Conservation (phyloP, 64 coral and sea anemone species). For the Actinia tenebrosa region DNA sequence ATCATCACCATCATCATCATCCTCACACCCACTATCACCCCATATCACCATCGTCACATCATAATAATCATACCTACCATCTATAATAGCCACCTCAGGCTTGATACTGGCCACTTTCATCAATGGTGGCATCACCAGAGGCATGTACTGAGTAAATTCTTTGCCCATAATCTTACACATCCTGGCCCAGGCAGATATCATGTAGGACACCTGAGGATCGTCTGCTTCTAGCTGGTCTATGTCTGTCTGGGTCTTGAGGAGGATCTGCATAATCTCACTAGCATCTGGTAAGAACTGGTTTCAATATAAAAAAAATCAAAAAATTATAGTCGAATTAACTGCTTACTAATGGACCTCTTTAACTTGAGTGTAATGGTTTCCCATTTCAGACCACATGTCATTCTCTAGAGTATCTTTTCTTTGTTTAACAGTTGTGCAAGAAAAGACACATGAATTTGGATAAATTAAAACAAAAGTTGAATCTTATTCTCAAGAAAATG, state of each 20-base stretch:
- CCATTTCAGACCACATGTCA: no score
- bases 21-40: background rate
- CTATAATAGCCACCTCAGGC: slow-evolving; percentile 95
- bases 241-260: slow-evolving; percentile 94
- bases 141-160: slow-evolving; percentile 91
- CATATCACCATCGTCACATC: background rate
- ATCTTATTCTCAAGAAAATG: no score
- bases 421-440: no score
- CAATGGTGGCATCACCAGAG: slow-evolving; percentile 91
- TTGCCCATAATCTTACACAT: slow-evolving; percentile 98
- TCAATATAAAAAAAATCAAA: no score
- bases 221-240: slow-evolving; percentile 90
- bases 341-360: no score
- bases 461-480: no score
- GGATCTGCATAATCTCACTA: slow-evolving; percentile 87
- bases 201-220: slow-evolving; percentile 98
- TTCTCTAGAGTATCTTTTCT: no score
- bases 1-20: background rate
- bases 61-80: slow-evolving; percentile 54
- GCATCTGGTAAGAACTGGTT: slow-evolving; percentile 81
- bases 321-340: no score
- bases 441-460: no score
- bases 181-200: slow-evolving; percentile 97
- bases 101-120: slow-evolving; percentile 97
- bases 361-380: no score